A percentile compares a stretch with the other conserved stretches of the same genome.
Evolutionary conservation across 2,113 vertebrate species (phyloP).

Genomic region (Benitochromis conjunctus): DNA sequence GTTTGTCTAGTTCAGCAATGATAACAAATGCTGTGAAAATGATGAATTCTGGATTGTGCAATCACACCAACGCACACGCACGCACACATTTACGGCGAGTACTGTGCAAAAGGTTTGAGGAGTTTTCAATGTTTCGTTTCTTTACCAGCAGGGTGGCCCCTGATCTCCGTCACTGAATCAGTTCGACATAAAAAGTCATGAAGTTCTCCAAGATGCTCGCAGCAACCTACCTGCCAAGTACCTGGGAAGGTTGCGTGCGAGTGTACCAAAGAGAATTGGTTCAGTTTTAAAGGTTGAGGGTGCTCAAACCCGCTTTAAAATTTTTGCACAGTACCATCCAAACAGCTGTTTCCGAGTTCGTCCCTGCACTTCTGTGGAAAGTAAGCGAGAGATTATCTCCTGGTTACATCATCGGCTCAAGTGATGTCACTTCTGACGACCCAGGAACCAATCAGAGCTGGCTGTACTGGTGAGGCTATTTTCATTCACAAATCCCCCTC

Average conservation of each 20-base stretch:
- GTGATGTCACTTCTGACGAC: conserved; percentile 47
- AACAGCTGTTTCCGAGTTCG: neutral
- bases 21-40: conserved; percentile 11
- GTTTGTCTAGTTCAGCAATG: conserved; percentile 22
- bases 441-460: conserved; percentile 43
- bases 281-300: neutral
- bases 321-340: neutral
- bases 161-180: neutral
- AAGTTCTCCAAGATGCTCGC: neutral
- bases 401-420: conserved; percentile 61
- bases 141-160: neutral
- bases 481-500: conserved; percentile 35
- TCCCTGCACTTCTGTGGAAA: conserved; percentile 1
- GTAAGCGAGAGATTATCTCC: conserved; percentile 48
- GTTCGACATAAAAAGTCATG: neutral
- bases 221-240: neutral
- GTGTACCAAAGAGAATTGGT: neutral
- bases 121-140: neutral
- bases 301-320: neutral
- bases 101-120: neutral
- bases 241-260: neutral
- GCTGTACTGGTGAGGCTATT: conserved; percentile 51
- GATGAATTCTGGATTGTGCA: conserved; percentile 47
- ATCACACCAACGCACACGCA: neutral
- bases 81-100: neutral